These are phyloP conservation scores for Atta cephalotes DNA, from an alignment of 1,140 invertebrate genomes.

Conservation along the genomic window DNA sequence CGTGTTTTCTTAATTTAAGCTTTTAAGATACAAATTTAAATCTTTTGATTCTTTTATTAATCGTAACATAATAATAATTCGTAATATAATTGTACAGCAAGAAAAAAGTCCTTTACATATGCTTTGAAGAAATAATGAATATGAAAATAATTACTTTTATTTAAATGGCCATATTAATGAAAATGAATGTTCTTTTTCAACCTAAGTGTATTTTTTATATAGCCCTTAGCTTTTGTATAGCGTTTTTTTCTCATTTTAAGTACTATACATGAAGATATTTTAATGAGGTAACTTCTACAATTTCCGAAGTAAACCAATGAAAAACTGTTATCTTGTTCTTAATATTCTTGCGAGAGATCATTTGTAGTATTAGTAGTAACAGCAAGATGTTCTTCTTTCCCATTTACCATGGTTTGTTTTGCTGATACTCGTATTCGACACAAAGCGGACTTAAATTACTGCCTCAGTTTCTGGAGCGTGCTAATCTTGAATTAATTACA, in stretches of 20 bases:
- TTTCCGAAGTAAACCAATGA: conserved; percentile 17
- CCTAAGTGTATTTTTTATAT: conserved; percentile 17
- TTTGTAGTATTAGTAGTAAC: conserved; percentile 20
- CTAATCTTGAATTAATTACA: conserved; percentile 77
- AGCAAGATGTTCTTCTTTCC: conserved; percentile 27
- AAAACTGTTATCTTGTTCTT: background rate
- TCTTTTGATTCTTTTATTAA: conserved; percentile 3
- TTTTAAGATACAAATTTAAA: conserved; percentile 16
- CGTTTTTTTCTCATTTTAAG: background rate
- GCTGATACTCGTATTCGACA: background rate
- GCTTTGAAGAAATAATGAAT: conserved; percentile 12
- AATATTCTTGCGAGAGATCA: conserved; percentile 12
- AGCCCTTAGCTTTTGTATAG: background rate
- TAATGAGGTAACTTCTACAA: conserved; percentile 15
- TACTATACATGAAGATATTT: conserved; percentile 21
- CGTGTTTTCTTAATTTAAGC: background rate
- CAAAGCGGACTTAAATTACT: background rate
- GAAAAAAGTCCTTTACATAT: background rate
- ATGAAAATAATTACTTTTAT: conserved; percentile 16
- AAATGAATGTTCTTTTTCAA: conserved; percentile 29
- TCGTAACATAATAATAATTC: background rate
- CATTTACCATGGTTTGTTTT: conserved; percentile 1
- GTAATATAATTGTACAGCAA: conserved; percentile 18
- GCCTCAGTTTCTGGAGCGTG: conserved; percentile 5
- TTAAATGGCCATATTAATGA: background rate